A percentile compares a stretch with the other conserved stretches of the same genome.
Conservation (phyloP, 1,140 invertebrate genomes). For the Pseudomyrmex gracilis region DNA sequence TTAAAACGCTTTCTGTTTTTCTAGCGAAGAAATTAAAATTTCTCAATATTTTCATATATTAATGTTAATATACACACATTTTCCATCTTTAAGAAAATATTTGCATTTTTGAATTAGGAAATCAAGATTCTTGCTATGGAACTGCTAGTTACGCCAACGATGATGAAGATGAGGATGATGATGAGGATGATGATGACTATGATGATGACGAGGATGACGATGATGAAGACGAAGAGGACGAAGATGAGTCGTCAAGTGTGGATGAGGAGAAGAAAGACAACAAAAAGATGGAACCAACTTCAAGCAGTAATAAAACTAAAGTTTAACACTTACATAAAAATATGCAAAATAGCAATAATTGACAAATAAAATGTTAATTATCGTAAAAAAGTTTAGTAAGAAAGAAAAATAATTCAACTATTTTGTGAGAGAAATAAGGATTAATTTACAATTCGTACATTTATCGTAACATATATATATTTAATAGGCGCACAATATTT, state of each 20-base stretch:
- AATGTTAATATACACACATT: not conserved
- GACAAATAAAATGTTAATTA: slow-evolving; percentile 14
- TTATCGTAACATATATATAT: slow-evolving; percentile 1
- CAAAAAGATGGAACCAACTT: slow-evolving; percentile 12
- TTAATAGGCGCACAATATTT: slow-evolving; percentile 19
- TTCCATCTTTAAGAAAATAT: slow-evolving; percentile 11
- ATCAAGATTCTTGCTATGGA: slow-evolving; percentile 80
- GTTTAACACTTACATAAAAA: slow-evolving; percentile 29
- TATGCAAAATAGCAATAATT: slow-evolving; percentile 36
- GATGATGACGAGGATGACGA: slow-evolving; percentile 85
- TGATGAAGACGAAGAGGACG: slow-evolving; percentile 83
- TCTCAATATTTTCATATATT: not conserved
- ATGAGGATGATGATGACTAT: slow-evolving; percentile 85
- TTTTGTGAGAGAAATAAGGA: slow-evolving; percentile 24
- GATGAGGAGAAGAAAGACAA: slow-evolving; percentile 56
- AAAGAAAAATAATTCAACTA: not conserved
- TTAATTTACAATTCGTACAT: slow-evolving; percentile 1
- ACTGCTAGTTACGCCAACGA: slow-evolving; percentile 86
- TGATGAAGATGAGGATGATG: slow-evolving; percentile 86
- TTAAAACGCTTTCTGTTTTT: not conserved
- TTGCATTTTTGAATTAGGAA: slow-evolving; percentile 61
- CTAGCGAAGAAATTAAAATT: not conserved
- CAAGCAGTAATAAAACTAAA: slow-evolving; percentile 39
- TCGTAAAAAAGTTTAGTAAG: not conserved
- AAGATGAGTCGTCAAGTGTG: slow-evolving; percentile 74